Percentiles rank a stretch among this genome's conserved stretches.
These are phyloP conservation scores for Taeniopygia guttata DNA, from an alignment of 2,797 vertebrate genomes.

Conservation along the genomic window DNA sequence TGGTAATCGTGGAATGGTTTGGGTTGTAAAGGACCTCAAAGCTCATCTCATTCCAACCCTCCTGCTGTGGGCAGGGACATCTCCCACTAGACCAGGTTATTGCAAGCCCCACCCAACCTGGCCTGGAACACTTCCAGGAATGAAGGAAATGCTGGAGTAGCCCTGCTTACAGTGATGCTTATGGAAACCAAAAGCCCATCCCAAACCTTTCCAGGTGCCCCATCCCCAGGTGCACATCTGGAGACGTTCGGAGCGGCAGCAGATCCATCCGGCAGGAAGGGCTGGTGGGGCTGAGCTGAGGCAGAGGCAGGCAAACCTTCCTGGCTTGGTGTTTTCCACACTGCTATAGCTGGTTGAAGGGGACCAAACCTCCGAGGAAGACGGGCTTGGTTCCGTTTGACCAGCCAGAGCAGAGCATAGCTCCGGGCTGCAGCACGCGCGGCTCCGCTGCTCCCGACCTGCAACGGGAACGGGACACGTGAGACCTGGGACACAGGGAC, in stretches of 20 bases:
- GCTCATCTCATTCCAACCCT: not conserved
- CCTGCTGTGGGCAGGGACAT: not conserved
- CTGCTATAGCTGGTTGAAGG: conserved; percentile 99
- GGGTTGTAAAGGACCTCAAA: not conserved
- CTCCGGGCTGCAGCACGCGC: not conserved
- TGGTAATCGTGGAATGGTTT: not conserved
- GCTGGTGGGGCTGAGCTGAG: not conserved
- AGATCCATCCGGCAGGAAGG: not conserved
- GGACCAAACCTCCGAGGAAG: conserved; percentile 99
- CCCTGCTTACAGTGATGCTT: not conserved
- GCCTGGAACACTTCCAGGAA: not conserved
- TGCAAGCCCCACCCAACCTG: not conserved
- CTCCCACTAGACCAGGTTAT: not conserved
- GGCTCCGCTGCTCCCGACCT: not conserved
- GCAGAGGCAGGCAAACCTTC: not conserved
- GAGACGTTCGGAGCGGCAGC: accelerated
- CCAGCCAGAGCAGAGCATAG: conserved; percentile 97
- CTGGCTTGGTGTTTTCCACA: conserved; percentile 57
- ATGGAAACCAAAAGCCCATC: not conserved
- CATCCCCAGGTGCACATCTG: not conserved
- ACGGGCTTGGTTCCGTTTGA: conserved; percentile 99
- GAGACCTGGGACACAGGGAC: not conserved
- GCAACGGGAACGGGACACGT: not conserved
- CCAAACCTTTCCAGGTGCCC: not conserved
- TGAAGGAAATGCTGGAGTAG: not conserved